phyloP scores from a whole-genome alignment of 1,140 invertebrate species.

The Bombus huntii region DNA sequence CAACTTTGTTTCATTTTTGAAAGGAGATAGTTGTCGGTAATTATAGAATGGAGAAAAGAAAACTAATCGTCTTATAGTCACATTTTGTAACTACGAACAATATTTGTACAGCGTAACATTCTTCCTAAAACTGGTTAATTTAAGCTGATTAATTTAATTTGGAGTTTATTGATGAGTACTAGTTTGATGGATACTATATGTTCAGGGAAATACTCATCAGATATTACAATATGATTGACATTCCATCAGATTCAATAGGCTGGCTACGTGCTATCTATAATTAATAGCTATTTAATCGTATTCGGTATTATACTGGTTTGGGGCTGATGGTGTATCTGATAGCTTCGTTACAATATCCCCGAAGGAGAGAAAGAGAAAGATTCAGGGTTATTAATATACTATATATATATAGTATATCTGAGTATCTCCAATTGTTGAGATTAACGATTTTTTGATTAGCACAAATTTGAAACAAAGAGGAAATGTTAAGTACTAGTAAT shows the following conservation, averaged over 20 bases:
- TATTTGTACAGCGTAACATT: background rate
- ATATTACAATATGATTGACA: background rate
- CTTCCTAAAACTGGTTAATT: background rate
- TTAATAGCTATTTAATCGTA: constrained; percentile 19
- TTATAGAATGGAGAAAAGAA: too few relatives aligned
- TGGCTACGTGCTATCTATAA: background rate
- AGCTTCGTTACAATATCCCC: background rate
- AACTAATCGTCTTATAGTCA: background rate
- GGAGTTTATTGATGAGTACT: background rate
- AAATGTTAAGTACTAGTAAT: too few relatives aligned
- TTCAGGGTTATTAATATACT: background rate
- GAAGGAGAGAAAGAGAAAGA: too few relatives aligned
- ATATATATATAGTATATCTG: background rate
- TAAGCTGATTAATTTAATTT: background rate
- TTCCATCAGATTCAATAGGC: background rate
- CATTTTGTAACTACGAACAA: background rate
- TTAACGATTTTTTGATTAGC: background rate
- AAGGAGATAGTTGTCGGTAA: too few relatives aligned
- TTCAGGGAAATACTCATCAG: background rate
- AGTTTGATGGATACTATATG: background rate
- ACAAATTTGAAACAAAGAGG: too few relatives aligned
- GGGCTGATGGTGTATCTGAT: background rate
- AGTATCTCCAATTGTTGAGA: background rate
- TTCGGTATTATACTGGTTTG: background rate
- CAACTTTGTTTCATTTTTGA: too few relatives aligned